phyloP scores from a whole-genome alignment of 2,888 invertebrate species.

The Apoderus coryli region DNA sequence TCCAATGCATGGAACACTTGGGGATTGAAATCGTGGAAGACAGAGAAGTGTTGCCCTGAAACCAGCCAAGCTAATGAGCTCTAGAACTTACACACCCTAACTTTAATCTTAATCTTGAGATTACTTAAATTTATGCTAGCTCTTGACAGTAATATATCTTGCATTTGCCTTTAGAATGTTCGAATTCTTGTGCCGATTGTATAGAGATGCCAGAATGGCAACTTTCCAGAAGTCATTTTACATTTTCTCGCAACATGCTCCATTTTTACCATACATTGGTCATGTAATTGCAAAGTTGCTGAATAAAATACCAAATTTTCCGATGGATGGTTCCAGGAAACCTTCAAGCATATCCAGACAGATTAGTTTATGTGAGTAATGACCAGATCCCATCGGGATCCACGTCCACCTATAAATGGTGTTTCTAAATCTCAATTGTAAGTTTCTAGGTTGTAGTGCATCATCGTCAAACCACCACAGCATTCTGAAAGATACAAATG shows the following conservation, averaged over 20 bases:
- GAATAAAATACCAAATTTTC: constrained; percentile 27
- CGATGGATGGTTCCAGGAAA: constrained; percentile 14
- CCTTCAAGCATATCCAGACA: constrained; percentile 14
- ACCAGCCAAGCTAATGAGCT: no score
- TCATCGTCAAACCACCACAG: no score
- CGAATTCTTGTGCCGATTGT: constrained; percentile 34
- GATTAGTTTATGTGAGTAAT: constrained; percentile 15
- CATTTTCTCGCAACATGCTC: constrained; percentile 28
- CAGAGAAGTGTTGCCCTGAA: no score
- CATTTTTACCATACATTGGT: constrained; percentile 36
- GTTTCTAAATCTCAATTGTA: no score
- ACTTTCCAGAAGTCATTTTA: constrained; percentile 32
- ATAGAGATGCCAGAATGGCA: constrained; percentile 31
- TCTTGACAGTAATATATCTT: no score
- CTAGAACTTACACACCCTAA: no score
- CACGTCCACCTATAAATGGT: constrained; percentile 6
- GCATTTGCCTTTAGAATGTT: constrained; percentile 32
- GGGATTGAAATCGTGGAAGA: no score
- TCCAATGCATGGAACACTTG: no score
- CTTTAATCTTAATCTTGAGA: no score
- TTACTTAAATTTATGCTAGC: no score
- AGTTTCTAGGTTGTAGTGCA: no score
- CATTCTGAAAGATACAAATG: no score
- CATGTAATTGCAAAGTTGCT: constrained; percentile 33
- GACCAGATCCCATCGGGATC: constrained; percentile 12